These are phyloP conservation scores for Pardalotus punctatus DNA, from an alignment of 2,113 vertebrate genomes.

Conservation along the genomic window DNA sequence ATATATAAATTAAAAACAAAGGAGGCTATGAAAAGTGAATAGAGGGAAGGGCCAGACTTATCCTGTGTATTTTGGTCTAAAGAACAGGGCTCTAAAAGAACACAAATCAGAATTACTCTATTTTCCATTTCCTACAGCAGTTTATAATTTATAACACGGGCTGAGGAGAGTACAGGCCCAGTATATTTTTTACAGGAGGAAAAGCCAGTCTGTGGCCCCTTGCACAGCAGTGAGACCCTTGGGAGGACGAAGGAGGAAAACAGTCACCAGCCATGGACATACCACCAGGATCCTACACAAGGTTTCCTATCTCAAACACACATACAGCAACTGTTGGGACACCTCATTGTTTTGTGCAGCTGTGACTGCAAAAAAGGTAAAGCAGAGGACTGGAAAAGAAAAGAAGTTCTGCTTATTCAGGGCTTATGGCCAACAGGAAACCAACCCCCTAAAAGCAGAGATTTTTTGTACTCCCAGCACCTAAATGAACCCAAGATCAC, in stretches of 20 bases:
- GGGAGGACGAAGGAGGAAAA: neutral
- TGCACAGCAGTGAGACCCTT: neutral
- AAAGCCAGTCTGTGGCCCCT: neutral
- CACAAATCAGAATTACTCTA: neutral
- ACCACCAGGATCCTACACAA: neutral
- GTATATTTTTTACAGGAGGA: neutral
- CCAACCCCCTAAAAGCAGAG: neutral
- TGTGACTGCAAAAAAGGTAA: neutral
- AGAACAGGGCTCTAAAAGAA: slow-evolving; percentile 6
- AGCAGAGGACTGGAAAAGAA: neutral
- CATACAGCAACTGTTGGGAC: neutral
- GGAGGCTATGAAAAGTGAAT: slow-evolving; percentile 48
- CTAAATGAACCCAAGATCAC: neutral
- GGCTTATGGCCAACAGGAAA: neutral
- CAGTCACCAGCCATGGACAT: neutral
- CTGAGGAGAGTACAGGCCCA: neutral
- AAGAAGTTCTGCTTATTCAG: neutral
- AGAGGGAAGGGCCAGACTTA: slow-evolving; percentile 50
- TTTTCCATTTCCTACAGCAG: slow-evolving; percentile 17
- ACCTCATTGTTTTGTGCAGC: neutral
- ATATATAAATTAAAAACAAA: slow-evolving; percentile 58
- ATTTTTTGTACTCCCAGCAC: neutral
- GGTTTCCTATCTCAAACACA: neutral
- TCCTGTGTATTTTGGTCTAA: slow-evolving; percentile 31
- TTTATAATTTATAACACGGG: neutral